Conservation (phyloP, 2,113 vertebrate species). For the Montifringilla adamsi region DNA sequence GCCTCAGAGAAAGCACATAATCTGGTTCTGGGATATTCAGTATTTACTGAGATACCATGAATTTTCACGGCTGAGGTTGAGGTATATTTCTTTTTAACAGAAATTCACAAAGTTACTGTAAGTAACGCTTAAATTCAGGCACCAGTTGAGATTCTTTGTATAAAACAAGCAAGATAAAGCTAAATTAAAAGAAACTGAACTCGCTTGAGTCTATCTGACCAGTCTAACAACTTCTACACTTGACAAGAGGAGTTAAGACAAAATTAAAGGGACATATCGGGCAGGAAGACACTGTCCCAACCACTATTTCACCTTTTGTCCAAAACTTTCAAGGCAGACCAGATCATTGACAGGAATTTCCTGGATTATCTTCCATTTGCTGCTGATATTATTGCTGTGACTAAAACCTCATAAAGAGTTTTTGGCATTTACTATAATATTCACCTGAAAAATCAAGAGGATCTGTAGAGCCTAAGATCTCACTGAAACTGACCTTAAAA, state of each 20-base stretch:
- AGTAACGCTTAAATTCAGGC: not conserved
- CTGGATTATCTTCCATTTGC: not conserved
- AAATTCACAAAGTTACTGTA: not conserved
- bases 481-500: not conserved
- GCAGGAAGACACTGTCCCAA: not conserved
- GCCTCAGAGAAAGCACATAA: not conserved
- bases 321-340: not conserved
- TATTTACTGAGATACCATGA: not conserved
- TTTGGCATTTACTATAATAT: not conserved
- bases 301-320: not conserved
- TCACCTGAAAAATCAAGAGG: not conserved
- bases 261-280: not conserved
- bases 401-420: not conserved
- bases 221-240: not conserved
- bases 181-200: not conserved
- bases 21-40: not conserved
- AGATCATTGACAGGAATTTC: not conserved
- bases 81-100: not conserved
- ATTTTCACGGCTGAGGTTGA: not conserved
- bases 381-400: not conserved
- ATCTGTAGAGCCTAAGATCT: not conserved
- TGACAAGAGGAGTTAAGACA: not conserved
- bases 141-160: not conserved
- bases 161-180: not conserved
- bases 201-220: not conserved